Evolutionary conservation across 37 sponge, comb jelly and placozoan genomes (phyloP), one percentile per base, ranked within the genome.

Genomic region (Agelas oroides): DNA sequence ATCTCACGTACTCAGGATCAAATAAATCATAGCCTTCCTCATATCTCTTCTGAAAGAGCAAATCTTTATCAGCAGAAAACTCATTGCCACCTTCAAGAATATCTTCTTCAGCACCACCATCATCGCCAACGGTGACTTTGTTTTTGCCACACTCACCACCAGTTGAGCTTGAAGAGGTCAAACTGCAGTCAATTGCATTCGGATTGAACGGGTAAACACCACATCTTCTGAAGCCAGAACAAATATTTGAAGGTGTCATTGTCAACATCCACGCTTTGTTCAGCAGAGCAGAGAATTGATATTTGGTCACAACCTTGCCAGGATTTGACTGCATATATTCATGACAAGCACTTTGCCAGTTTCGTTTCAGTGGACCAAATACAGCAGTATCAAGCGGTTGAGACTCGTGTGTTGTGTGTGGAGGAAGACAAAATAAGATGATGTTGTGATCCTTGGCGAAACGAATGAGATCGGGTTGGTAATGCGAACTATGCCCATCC

Each of bases 401-500:
- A 14, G n/a, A 27, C 27, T 78, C 79, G 38, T 78, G 79, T 18
- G 79, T 78, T 56, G 84, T 84, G 54, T 84, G 74, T 17, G 75
- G 84, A 17, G 66, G 53, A 12, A 85, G 86, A 23, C 19, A 24
- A 18, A 85, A 66, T 1, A 65, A 11, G 35, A 85, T 64, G 11
- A 65, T 24, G 5, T 76, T 37, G 21, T 85, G 58, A 57, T 76
- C 67, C n/a, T 1, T 24, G 18, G 86, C 76, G 16, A 76, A 27
- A 32, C 40, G 35, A 67, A 85, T 62, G 17, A 73, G 1, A 12
- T 84, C 75, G 14, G 83, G 73, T 6, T 55, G 59, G 59, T 64
- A 84, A 35, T 84, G 84, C 5, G 84, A 74, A 23, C 63, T 34
- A 58, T 74, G 76, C 11, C 86, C 86, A 53, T 85, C 86, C 8